A percentile compares a stretch with the other conserved stretches of the same genome.
These are phyloP conservation scores for Paratrypauchen microcephalus DNA, from an alignment of 2,797 vertebrate genomes.

Conservation along the genomic window DNA sequence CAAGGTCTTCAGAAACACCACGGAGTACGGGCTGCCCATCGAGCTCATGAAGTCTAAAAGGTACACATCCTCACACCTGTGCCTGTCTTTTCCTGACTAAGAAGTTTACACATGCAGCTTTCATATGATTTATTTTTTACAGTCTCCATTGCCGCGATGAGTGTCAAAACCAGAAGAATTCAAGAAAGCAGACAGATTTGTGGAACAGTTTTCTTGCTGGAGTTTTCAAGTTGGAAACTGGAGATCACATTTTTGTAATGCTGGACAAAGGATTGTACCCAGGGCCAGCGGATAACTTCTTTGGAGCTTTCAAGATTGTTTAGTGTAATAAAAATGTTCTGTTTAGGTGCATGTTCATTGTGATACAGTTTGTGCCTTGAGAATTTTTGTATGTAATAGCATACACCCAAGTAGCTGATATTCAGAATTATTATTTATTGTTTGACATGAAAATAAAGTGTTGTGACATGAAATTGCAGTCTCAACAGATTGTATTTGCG, in stretches of 20 bases:
- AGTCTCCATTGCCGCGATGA: conserved; percentile 41
- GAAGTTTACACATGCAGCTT: not conserved
- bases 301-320: conserved; percentile 73
- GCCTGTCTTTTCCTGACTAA: not conserved
- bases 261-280: conserved; percentile 35
- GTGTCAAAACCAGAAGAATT: rapidly evolving
- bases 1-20: conserved; percentile 47
- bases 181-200: conserved; percentile 1
- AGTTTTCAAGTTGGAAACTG: conserved; percentile 51
- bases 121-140: conserved; percentile 13
- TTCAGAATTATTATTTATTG: conserved; percentile 49
- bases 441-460: not conserved
- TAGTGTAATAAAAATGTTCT: conserved; percentile 12
- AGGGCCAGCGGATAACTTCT: conserved; percentile 49
- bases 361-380: conserved; percentile 27
- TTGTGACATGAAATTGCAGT: not conserved
- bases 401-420: conserved; percentile 64
- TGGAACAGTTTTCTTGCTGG: conserved; percentile 71
- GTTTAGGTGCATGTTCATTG: conserved; percentile 5
- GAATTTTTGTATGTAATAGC: conserved; percentile 36
- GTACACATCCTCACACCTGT: conserved; percentile 7
- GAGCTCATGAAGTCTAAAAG: conserved; percentile 61
- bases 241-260: conserved; percentile 61
- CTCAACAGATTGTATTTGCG: not conserved
- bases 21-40: conserved; percentile 37